These are phyloP conservation scores for Dermatemys mawii DNA, from an alignment of 2,113 vertebrate genomes.

Conservation along the genomic window DNA sequence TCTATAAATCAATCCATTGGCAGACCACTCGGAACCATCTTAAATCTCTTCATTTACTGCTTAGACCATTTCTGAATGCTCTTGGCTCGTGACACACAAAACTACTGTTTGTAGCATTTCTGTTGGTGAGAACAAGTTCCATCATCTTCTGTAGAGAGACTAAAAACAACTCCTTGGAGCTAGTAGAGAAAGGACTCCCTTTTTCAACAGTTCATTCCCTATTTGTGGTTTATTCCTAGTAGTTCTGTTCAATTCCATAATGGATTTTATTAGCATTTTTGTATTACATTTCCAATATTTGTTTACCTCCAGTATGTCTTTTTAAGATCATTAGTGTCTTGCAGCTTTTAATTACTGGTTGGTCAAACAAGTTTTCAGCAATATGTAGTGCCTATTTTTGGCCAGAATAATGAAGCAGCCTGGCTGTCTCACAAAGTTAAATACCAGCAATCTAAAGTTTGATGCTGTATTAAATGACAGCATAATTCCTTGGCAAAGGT, in stretches of 20 bases:
- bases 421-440: background rate
- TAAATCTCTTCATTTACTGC: background rate
- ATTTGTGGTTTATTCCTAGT: background rate
- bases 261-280: background rate
- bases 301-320: background rate
- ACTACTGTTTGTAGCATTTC: background rate
- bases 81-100: background rate
- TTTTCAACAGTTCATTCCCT: background rate
- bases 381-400: background rate
- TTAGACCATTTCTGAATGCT: background rate
- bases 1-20: background rate
- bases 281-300: background rate
- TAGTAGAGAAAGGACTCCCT: background rate
- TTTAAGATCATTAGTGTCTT: background rate
- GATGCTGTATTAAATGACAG: background rate
- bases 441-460: background rate
- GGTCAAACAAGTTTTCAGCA: background rate
- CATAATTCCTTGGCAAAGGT: background rate
- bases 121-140: background rate
- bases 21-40: background rate
- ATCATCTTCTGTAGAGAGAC: background rate
- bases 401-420: background rate
- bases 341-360: background rate
- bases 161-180: background rate
- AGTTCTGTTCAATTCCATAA: background rate